A percentile compares a stretch with the other conserved stretches of the same genome.
These are phyloP conservation scores for Odontothrips loti DNA, from an alignment of 2,888 invertebrate genomes.

Conservation along the genomic window DNA sequence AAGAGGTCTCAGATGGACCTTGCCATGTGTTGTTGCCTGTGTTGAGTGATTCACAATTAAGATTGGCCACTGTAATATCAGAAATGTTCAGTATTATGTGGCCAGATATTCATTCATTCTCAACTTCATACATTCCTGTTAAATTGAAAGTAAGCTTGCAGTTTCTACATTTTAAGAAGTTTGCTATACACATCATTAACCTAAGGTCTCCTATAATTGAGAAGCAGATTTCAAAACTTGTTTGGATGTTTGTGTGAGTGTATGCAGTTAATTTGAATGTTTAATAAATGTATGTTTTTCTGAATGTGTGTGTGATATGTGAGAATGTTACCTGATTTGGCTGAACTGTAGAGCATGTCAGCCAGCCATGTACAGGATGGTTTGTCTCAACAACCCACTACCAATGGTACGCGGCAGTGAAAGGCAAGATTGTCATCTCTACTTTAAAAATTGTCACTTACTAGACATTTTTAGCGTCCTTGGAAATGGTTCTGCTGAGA, in stretches of 20 bases:
- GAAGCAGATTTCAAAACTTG: not conserved
- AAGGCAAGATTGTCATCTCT: no score
- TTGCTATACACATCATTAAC: not conserved
- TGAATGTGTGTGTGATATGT: not conserved
- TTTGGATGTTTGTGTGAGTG: slow-evolving; percentile 9
- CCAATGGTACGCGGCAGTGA: no score
- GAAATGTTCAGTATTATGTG: slow-evolving; percentile 19
- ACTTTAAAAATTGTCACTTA: no score
- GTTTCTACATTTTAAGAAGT: slow-evolving; percentile 3
- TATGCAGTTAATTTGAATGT: slow-evolving; percentile 18
- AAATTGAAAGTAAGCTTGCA: not conserved
- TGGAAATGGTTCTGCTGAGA: not conserved
- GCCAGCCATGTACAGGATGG: not conserved
- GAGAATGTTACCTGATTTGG: not conserved
- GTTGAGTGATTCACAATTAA: not conserved
- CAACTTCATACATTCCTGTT: slow-evolving; percentile 12
- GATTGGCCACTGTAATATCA: not conserved
- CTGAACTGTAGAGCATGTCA: slow-evolving; percentile 21
- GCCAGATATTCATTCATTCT: slow-evolving; percentile 13
- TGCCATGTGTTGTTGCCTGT: slow-evolving; percentile 22
- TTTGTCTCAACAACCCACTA: not conserved
- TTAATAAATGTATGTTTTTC: not conserved
- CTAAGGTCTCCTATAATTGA: not conserved
- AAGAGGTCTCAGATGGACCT: not conserved
- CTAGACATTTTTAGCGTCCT: no score